Evolutionary conservation across 2,888 invertebrate genomes (phyloP).

Genomic region (Pyralis farinalis): DNA sequence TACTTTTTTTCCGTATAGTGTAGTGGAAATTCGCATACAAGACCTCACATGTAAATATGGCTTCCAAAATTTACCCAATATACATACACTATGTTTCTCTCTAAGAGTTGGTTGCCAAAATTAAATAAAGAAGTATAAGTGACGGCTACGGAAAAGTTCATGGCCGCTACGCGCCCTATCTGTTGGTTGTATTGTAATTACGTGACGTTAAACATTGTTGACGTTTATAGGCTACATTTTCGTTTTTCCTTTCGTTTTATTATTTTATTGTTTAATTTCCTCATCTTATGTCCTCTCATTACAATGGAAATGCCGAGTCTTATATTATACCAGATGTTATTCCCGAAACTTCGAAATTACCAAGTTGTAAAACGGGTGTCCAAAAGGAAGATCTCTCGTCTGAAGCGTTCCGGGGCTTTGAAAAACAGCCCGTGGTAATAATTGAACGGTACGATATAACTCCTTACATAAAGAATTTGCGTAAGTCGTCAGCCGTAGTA

Average conservation of each 20-base stretch:
- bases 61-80: too few relatives aligned
- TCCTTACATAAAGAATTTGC: constrained; percentile 31
- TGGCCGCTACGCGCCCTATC: constrained; percentile 4
- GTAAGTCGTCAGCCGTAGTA: background rate
- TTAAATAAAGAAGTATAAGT: too few relatives aligned
- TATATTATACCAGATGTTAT: constrained; percentile 13
- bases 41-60: too few relatives aligned
- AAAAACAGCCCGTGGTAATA: constrained; percentile 40
- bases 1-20: too few relatives aligned
- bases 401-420: constrained; percentile 47
- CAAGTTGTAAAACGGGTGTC: constrained; percentile 13
- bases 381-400: constrained; percentile 28
- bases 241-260: constrained; percentile 44
- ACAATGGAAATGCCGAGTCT: constrained; percentile 39
- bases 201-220: constrained; percentile 44
- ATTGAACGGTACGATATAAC: constrained; percentile 46
- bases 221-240: constrained; percentile 32
- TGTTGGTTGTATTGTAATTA: constrained; percentile 1
- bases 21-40: too few relatives aligned
- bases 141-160: background rate
- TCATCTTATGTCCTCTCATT: constrained; percentile 38
- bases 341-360: constrained; percentile 19
- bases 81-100: too few relatives aligned
- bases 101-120: too few relatives aligned
- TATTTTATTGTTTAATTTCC: constrained; percentile 34